These are phyloP conservation scores for Ennomos fuscantarius DNA, from an alignment of 2,888 invertebrate species.

Conservation along the genomic window DNA sequence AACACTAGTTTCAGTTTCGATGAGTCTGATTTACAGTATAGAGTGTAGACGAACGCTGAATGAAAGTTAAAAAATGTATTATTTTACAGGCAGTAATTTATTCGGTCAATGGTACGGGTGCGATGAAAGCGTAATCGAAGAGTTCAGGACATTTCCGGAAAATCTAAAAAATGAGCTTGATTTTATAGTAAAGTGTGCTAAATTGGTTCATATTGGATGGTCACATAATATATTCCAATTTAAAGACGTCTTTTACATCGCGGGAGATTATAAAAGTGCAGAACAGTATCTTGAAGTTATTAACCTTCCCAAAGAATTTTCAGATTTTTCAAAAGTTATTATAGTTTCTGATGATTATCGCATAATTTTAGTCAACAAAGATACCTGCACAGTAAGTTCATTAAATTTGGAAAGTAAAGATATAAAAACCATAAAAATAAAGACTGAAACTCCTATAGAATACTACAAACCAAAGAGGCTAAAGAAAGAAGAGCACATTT, in stretches of 20 bases:
- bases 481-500: slow-evolving; percentile 47
- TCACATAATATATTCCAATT: slow-evolving; percentile 69
- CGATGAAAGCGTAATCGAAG: slow-evolving; percentile 47
- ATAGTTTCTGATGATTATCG: slow-evolving; percentile 68
- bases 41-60: too few relatives aligned
- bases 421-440: slow-evolving; percentile 51
- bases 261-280: slow-evolving; percentile 62
- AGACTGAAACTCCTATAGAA: slow-evolving; percentile 51
- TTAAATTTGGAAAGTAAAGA: slow-evolving; percentile 53
- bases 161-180: slow-evolving; percentile 25
- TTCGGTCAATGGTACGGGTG: slow-evolving; percentile 71
- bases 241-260: slow-evolving; percentile 54
- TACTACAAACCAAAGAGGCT: slow-evolving; percentile 45
- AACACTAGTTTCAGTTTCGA: too few relatives aligned
- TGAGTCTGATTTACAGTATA: too few relatives aligned
- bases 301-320: slow-evolving; percentile 52
- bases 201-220: slow-evolving; percentile 64
- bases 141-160: slow-evolving; percentile 49
- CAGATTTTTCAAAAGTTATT: slow-evolving; percentile 38
- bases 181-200: slow-evolving; percentile 42
- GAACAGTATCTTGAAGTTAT: slow-evolving; percentile 52
- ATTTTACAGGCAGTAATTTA: slow-evolving; percentile 70
- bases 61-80: slow-evolving; percentile 42
- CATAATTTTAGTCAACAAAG: slow-evolving; percentile 53
- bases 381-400: slow-evolving; percentile 53